Percentiles rank a stretch among this genome's conserved stretches.
Conservation (phyloP, 2,113 vertebrate species). For the Elephantulus edwardii region DNA sequence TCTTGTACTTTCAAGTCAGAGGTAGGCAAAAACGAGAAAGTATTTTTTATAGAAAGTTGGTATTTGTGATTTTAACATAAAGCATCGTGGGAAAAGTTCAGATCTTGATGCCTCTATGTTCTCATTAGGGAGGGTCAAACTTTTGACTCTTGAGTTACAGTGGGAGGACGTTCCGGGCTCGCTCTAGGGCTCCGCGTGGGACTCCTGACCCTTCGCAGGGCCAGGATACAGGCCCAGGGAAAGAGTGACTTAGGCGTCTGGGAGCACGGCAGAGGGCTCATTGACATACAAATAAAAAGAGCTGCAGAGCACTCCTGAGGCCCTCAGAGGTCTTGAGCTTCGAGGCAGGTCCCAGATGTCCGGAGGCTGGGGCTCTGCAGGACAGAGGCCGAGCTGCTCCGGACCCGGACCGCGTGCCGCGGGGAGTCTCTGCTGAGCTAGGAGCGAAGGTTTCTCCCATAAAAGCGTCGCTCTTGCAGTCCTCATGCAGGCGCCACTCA, state of each 20-base stretch:
- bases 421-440: not conserved
- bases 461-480: not conserved
- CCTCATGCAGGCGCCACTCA: fast-evolving
- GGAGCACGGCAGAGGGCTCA: not conserved
- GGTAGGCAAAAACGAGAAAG: not conserved
- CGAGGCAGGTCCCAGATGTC: no score
- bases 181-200: not conserved
- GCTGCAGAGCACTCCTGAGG: not conserved
- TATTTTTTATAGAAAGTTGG: not conserved
- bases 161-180: not conserved
- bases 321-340: not conserved
- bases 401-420: no score
- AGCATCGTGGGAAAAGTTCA: not conserved
- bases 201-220: not conserved
- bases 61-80: not conserved
- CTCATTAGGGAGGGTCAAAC: not conserved
- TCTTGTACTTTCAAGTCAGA: not conserved
- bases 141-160: conserved; percentile 54
- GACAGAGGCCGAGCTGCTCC: no score
- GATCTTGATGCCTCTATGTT: not conserved
- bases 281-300: not conserved
- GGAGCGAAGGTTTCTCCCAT: fast-evolving
- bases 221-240: no score
- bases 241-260: not conserved
- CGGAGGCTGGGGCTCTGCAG: not conserved